These are phyloP conservation scores for Tanytarsus gracilentus DNA, from an alignment of 2,888 invertebrate species.

Conservation along the genomic window DNA sequence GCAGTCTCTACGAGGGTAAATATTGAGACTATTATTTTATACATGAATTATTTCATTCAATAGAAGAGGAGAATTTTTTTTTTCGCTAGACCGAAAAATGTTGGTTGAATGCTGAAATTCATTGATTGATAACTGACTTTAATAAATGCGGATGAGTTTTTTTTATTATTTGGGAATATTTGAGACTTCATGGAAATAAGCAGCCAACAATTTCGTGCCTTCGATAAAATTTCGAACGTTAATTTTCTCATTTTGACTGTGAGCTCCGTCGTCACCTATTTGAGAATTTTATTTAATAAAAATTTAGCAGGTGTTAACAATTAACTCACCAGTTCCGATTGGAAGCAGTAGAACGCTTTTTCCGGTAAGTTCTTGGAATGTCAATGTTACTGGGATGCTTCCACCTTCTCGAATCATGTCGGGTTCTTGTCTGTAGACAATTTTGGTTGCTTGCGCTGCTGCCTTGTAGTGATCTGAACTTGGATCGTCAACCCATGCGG, in stretches of 20 bases:
- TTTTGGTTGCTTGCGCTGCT: constrained; percentile 67
- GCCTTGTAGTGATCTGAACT: constrained; percentile 88
- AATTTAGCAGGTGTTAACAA: no score
- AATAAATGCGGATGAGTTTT: no score
- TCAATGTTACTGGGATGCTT: constrained; percentile 92
- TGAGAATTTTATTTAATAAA: no score
- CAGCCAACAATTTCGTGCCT: constrained; percentile 85
- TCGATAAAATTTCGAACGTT: constrained; percentile 86
- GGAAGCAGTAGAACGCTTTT: constrained; percentile 92
- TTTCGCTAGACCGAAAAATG: no score
- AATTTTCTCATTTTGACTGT: constrained; percentile 98
- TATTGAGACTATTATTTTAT: constrained; percentile 38
- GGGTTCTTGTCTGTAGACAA: constrained; percentile 80
- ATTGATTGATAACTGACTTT: no score
- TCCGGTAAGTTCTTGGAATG: constrained; percentile 82
- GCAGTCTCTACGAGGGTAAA: constrained; percentile 34
- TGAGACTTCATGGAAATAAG: constrained; percentile 73
- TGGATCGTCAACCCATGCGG: constrained; percentile 89
- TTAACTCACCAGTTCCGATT: constrained; percentile 78
- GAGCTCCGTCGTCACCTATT: constrained; percentile 97
- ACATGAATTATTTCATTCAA: constrained; percentile 38
- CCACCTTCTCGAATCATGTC: constrained; percentile 96
- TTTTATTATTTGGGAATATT: no score
- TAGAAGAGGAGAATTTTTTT: no score
- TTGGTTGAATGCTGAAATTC: no score